phyloP scores from a whole-genome alignment of 2,888 invertebrate genomes.

The Chelonus formosanus region DNA sequence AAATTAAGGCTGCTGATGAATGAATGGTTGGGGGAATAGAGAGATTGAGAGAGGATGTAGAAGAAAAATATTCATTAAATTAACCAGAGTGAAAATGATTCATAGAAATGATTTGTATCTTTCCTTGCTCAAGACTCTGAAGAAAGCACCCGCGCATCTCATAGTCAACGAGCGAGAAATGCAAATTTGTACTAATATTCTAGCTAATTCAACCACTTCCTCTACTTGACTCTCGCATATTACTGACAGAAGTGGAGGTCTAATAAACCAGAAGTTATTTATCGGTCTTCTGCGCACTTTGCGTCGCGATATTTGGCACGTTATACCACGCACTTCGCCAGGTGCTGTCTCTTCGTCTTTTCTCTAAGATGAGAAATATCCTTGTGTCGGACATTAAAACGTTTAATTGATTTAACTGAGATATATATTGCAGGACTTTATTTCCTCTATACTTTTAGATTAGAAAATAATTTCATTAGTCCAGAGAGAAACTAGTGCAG shows the following conservation, averaged over 20 bases:
- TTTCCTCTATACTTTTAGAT: constrained; percentile 6
- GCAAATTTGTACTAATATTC: constrained; percentile 62
- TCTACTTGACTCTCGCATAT: constrained; percentile 43
- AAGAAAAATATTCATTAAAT: not conserved
- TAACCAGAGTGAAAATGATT: too few species aligned
- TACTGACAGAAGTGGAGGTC: constrained; percentile 42
- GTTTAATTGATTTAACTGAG: constrained; percentile 24
- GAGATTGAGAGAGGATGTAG: too few species aligned
- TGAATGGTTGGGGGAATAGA: too few species aligned
- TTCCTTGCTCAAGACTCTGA: not conserved
- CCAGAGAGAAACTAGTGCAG: not conserved
- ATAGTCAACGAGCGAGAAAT: constrained; percentile 22
- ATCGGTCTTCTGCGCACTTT: constrained; percentile 50
- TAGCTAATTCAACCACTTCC: constrained; percentile 59
- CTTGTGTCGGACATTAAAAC: constrained; percentile 24
- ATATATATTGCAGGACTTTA: constrained; percentile 8
- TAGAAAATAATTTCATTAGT: constrained; percentile 26
- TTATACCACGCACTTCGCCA: constrained; percentile 30
- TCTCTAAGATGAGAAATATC: constrained; percentile 34
- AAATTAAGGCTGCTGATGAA: too few species aligned
- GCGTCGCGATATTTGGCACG: constrained; percentile 43
- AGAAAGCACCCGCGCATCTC: constrained; percentile 6
- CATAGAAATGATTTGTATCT: constrained; percentile 22
- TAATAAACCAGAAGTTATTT: constrained; percentile 65
- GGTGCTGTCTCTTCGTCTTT: constrained; percentile 38